These are phyloP conservation scores for Gallinago solitaria DNA, from an alignment of 2,797 vertebrate species.

Conservation along the genomic window DNA sequence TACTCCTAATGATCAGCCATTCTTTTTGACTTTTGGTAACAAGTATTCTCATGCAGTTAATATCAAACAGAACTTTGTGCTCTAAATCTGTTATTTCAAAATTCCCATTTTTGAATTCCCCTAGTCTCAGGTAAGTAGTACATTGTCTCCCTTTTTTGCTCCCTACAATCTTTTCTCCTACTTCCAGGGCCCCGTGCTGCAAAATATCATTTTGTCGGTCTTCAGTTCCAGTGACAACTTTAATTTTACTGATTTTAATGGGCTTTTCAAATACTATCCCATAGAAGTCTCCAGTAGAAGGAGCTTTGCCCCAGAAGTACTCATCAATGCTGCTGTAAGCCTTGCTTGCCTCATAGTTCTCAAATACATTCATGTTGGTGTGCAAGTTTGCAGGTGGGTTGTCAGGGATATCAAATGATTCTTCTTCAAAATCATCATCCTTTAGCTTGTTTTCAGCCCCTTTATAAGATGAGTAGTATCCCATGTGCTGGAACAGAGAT, in stretches of 20 bases:
- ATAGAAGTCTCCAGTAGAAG: slow-evolving; percentile 90
- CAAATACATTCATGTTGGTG: slow-evolving; percentile 96
- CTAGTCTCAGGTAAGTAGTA: slow-evolving; percentile 88
- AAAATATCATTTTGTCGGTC: slow-evolving; percentile 94
- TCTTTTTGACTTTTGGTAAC: slow-evolving; percentile 94
- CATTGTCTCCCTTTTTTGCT: slow-evolving; percentile 89
- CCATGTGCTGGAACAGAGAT: slow-evolving; percentile 98
- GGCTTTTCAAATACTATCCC: slow-evolving; percentile 91
- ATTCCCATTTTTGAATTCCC: slow-evolving; percentile 94
- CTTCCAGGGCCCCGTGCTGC: slow-evolving; percentile 91
- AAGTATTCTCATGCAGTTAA: slow-evolving; percentile 92
- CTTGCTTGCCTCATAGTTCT: slow-evolving; percentile 93
- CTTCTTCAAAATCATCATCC: slow-evolving; percentile 97
- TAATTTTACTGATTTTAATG: slow-evolving; percentile 90
- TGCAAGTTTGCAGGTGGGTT: slow-evolving; percentile 92
- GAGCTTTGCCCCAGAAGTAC: slow-evolving; percentile 96
- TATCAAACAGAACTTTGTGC: slow-evolving; percentile 92
- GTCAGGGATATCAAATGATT: slow-evolving; percentile 94
- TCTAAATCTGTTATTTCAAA: slow-evolving; percentile 91
- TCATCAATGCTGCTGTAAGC: slow-evolving; percentile 95
- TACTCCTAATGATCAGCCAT: slow-evolving; percentile 95
- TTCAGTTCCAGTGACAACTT: slow-evolving; percentile 93
- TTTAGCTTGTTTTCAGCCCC: slow-evolving; percentile 97
- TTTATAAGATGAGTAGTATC: slow-evolving; percentile 97
- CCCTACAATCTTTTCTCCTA: slow-evolving; percentile 87